Base-by-base conservation (phyloP, 1,140 invertebrate genomes). In the Olivierus martensii region DNA sequence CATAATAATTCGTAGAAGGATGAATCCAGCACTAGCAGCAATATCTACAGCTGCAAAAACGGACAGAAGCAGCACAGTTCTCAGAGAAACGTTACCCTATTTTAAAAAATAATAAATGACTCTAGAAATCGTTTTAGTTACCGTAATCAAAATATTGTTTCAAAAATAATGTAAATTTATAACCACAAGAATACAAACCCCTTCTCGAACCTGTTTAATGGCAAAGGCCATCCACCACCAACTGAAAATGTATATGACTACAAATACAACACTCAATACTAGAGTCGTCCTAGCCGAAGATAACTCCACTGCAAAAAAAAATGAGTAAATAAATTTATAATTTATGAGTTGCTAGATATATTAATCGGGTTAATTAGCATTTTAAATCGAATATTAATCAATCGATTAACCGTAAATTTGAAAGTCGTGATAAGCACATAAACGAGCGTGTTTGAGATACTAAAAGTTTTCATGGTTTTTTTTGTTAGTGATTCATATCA, bases 31-130 rank as follows among this genome's bases (percentile, higher is more conserved):
- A 45, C 63, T 64, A 9, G 63, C 63, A 15, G 62, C 62, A 41
- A 64, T 62, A 44, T 64, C 62, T 11, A 64, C 59, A 0, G 63
- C 62, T 6, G 60, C 62, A 57, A 64, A 64, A 10, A 64, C 59
- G 14, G 62, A 53, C 15, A 64, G 43, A 2, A 64, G 38, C 11
- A 64, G 35, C 2, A 64, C 59, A 2, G 62, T 64, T 44, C 56
- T 56, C 17, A 64, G 43, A 21, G 62, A 60, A 7, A 64, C 61
- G 36, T 59, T 60, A 39, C 56, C 59, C 63, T 62, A 37, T 42
- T 58, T 28, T 52, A n/a, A n/a, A 11, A 12, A 35, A 46, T 37
- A 19, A 22, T 41, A 44, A 28, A 28, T 28, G 9, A 28, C 9
- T 28, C 4, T 28, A 28, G 4, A 28, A n/a, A 28, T 28, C 9